phyloP scores from a whole-genome alignment of 2,797 vertebrate genomes.

The Chelon auratus region DNA sequence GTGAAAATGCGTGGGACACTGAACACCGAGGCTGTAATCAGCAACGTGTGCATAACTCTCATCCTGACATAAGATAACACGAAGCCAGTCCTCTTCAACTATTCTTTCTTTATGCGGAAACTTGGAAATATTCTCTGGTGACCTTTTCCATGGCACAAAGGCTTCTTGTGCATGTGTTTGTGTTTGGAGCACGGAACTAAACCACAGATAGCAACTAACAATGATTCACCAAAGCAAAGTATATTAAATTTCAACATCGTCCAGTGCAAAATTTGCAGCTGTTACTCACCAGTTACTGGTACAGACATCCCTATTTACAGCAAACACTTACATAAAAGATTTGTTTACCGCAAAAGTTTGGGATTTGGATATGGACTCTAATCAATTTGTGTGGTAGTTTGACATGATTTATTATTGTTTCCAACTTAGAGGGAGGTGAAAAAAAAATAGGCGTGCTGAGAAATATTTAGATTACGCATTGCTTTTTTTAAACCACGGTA shows the following conservation, averaged over 20 bases:
- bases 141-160: constrained; percentile 52
- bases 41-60: constrained; percentile 4
- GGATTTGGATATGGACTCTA: not conserved
- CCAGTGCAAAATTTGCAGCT: constrained; percentile 26
- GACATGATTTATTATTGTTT: constrained; percentile 3
- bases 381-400: constrained; percentile 8
- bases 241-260: constrained; percentile 30
- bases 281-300: constrained; percentile 31
- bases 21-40: constrained; percentile 4
- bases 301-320: constrained; percentile 11
- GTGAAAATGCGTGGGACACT: constrained; percentile 11
- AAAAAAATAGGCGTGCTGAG: not conserved
- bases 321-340: not conserved
- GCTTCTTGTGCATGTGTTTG: constrained; percentile 29
- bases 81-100: constrained; percentile 27
- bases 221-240: constrained; percentile 38
- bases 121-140: constrained; percentile 35
- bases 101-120: constrained; percentile 35
- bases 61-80: constrained; percentile 15
- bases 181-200: constrained; percentile 29
- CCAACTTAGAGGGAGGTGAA: not conserved
- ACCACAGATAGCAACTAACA: constrained; percentile 42
- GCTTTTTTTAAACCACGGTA: not conserved
- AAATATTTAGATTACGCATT: constrained; percentile 3
- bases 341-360: constrained; percentile 4